phyloP scores from a whole-genome alignment of 2,888 invertebrate species.

The Nysson spinosus region DNA sequence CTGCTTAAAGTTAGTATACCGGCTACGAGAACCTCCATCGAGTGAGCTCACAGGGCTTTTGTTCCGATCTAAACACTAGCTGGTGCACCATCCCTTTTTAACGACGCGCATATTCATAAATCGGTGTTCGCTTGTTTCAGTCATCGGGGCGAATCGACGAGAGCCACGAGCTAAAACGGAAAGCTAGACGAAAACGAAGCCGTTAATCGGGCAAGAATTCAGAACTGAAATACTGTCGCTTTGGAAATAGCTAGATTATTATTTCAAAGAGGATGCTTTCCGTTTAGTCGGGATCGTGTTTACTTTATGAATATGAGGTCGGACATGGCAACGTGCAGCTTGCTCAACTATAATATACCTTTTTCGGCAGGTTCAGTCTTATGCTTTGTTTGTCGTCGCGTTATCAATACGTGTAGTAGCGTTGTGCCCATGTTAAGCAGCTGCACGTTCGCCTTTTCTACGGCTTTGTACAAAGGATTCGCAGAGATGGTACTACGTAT shows the following conservation, averaged over 20 bases:
- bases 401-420: conserved; percentile 56
- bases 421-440: conserved; percentile 63
- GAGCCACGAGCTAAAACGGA: conserved; percentile 47
- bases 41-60: conserved; percentile 62
- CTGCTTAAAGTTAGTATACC: conserved; percentile 64
- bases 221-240: conserved; percentile 20
- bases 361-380: conserved; percentile 74
- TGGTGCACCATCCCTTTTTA: conserved; percentile 54
- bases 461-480: conserved; percentile 53
- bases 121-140: conserved; percentile 28
- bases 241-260: background rate
- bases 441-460: conserved; percentile 49
- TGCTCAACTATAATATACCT: conserved; percentile 57
- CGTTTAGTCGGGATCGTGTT: conserved; percentile 46
- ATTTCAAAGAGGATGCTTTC: conserved; percentile 48
- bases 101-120: conserved; percentile 60
- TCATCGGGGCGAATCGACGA: conserved; percentile 45
- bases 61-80: conserved; percentile 65
- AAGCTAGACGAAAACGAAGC: conserved; percentile 27
- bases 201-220: conserved; percentile 11
- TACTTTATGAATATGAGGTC: conserved; percentile 60
- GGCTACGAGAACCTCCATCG: conserved; percentile 61
- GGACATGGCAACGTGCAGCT: conserved; percentile 54
- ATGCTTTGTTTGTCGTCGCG: conserved; percentile 65
- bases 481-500: conserved; percentile 62